Base-by-base conservation (phyloP, 1,140 invertebrate species). In the Drosophila miranda region DNA sequence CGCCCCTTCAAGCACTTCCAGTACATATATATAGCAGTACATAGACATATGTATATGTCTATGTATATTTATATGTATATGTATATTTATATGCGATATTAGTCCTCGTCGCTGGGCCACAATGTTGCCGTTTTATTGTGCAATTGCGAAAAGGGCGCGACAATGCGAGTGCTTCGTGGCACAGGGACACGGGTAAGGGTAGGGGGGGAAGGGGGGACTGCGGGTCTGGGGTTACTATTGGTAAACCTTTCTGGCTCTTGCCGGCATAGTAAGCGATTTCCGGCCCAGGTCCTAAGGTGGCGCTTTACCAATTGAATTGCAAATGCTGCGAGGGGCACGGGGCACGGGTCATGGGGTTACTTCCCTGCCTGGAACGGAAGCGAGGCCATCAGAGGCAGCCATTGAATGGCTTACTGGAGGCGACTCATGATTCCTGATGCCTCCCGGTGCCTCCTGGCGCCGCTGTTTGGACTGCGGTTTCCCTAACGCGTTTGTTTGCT, bases 261-360 rank as follows among this genome's bases (percentile, higher is more conserved):
- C 60, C 67, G 52, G 72, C 73, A 80, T 81, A 87, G 81, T 87
- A 87, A 86, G 82, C 81, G 81, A 86, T 86, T 86, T 86, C 81
- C 81, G 81, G 77, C 56, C 64, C 68, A 60, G 74, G 69, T 72
- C 81, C 19, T 76, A 86, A 86, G 81, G 81, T 86, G 81, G 81
- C 81, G 81, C 78, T 71, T 55, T 74, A 67, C 77, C 81, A 86
- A 86, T 86, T 86, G 81, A 86, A 86, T 86, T 86, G 81, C 81
- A 86, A 86, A 86, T 86, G 82, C 67, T 80, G 63, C 19, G 68
- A 30, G 59, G 19, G 50, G 50, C 16, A 11, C 4, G 16, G 16
- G 50, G 9, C 14, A 14, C 19, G 45, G 44, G 19, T 9, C 19
- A 19, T 16, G 44, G 48, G 23, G 34, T 19, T 13, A 11, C 11